Conservation (phyloP, 2,797 vertebrate genomes). For the Esox masquinongy region DNA sequence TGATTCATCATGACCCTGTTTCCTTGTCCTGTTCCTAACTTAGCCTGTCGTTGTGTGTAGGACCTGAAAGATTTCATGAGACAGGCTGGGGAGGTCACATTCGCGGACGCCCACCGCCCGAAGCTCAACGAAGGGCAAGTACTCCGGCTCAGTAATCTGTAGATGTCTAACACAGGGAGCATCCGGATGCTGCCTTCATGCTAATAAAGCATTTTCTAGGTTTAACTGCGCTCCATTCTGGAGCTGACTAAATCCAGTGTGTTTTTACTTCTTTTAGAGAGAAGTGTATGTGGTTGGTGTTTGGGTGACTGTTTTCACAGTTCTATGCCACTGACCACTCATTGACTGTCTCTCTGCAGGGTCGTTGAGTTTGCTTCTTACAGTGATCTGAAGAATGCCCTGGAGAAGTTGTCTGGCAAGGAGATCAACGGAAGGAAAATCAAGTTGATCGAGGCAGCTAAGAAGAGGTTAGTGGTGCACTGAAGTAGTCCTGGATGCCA, state of each 20-base stretch:
- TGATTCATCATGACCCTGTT: slow-evolving; percentile 49
- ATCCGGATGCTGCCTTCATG: no score
- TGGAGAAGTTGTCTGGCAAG: slow-evolving; percentile 96
- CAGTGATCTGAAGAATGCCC: slow-evolving; percentile 94
- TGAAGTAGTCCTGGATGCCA: neutral
- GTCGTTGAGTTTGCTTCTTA: slow-evolving; percentile 98
- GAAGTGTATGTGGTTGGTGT: no score
- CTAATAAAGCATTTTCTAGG: no score
- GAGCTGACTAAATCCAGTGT: no score
- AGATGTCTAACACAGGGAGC: neutral
- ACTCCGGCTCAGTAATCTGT: neutral
- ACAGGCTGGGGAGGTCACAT: slow-evolving; percentile 98
- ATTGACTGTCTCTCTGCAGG: slow-evolving; percentile 59
- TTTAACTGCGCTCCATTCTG: no score
- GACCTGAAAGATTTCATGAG: slow-evolving; percentile 99
- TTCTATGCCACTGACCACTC: neutral
- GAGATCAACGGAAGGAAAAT: slow-evolving; percentile 99
- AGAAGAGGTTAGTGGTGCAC: slow-evolving; percentile 75
- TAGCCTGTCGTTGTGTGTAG: slow-evolving; percentile 79
- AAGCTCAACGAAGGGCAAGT: slow-evolving; percentile 96
- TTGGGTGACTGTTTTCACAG: neutral
- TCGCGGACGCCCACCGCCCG: slow-evolving; percentile 94
- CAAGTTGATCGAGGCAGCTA: slow-evolving; percentile 91
- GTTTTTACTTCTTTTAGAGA: no score
- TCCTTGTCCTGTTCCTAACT: slow-evolving; percentile 48